These are phyloP conservation scores for Phocides pigmalion DNA, from an alignment of 1,140 invertebrate genomes.

Conservation along the genomic window DNA sequence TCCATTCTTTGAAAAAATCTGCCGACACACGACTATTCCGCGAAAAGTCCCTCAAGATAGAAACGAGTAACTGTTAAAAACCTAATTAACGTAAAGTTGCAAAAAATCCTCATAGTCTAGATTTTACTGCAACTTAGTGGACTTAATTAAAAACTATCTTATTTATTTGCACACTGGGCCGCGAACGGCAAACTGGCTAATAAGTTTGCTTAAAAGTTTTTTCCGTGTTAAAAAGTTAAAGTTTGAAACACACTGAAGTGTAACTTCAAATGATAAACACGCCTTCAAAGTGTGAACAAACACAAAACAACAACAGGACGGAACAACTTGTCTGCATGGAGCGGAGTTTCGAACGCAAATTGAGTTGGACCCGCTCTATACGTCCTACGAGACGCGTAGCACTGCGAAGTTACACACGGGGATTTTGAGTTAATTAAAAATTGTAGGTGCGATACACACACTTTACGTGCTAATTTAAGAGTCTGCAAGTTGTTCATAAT, in stretches of 20 bases:
- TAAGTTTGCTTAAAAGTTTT: background rate
- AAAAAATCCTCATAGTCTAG: background rate
- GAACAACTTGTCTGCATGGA: slow-evolving; percentile 1
- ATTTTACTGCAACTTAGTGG: background rate
- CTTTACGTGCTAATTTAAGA: too few species aligned
- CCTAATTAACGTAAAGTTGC: too few species aligned
- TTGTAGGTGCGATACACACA: background rate
- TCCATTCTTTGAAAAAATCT: too few species aligned
- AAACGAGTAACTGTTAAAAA: too few species aligned
- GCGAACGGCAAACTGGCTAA: background rate
- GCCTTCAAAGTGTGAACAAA: slow-evolving; percentile 3
- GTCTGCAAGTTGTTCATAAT: too few species aligned
- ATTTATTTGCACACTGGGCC: background rate
- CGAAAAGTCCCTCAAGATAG: too few species aligned
- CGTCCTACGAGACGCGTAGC: slow-evolving; percentile 16
- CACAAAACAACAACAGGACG: slow-evolving; percentile 3
- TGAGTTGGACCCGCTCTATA: slow-evolving; percentile 14
- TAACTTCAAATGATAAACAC: slow-evolving; percentile 1
- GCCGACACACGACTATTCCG: too few species aligned
- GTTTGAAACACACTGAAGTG: background rate
- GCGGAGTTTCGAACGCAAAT: slow-evolving; percentile 16
- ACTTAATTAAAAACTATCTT: background rate
- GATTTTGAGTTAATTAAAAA: slow-evolving; percentile 22
- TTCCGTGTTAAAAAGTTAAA: background rate
- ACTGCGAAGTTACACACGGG: slow-evolving; percentile 7